Percentiles rank a stretch among this genome's conserved stretches.
Conservation (phyloP, 2,888 invertebrate species). For the Dromius quadrimaculatus region DNA sequence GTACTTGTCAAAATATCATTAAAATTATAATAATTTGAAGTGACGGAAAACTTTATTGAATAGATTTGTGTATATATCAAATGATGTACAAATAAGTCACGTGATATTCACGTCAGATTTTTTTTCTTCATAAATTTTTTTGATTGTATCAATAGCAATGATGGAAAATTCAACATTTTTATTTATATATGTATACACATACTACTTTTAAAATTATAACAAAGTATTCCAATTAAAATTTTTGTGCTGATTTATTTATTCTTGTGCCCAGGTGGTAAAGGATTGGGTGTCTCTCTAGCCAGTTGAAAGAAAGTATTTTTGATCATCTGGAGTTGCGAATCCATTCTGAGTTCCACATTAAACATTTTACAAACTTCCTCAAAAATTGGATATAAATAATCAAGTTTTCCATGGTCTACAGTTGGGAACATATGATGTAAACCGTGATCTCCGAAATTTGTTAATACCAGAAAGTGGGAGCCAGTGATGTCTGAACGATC, state of each 20-base stretch:
- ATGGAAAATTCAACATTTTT: no score
- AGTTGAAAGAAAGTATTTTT: constrained; percentile 78
- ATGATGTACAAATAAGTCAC: no score
- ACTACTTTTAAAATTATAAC: no score
- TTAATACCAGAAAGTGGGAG: constrained; percentile 76
- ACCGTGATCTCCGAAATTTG: constrained; percentile 83
- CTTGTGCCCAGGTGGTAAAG: constrained; percentile 56
- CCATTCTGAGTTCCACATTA: constrained; percentile 68
- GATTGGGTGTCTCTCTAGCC: constrained; percentile 66
- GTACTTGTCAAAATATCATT: no score
- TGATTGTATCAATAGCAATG: no score
- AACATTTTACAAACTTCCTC: constrained; percentile 76
- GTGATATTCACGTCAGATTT: no score
- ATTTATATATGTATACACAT: no score
- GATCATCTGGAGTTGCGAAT: constrained; percentile 72
- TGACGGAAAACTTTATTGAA: no score
- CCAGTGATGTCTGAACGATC: constrained; percentile 78
- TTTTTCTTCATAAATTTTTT: no score
- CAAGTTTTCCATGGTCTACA: constrained; percentile 80
- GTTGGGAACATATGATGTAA: constrained; percentile 88
- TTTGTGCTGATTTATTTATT: not conserved
- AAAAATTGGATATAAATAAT: constrained; percentile 75
- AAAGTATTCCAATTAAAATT: no score
- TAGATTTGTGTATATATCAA: no score
- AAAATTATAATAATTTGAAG: no score